These are phyloP conservation scores for Hedychridium roseum DNA, from an alignment of 2,888 invertebrate genomes.

Conservation along the genomic window DNA sequence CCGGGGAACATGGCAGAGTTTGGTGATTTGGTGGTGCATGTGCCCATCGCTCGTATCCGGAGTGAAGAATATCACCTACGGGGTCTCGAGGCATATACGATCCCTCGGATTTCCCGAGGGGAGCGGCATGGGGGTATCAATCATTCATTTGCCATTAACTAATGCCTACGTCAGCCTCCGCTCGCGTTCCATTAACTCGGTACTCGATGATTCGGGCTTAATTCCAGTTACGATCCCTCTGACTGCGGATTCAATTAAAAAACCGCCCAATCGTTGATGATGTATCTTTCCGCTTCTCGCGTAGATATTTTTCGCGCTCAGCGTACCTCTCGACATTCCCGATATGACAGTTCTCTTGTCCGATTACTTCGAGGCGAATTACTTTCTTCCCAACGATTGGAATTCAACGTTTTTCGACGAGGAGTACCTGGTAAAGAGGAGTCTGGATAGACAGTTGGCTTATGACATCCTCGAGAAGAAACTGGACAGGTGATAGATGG, in stretches of 20 bases:
- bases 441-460: slow-evolving; percentile 66
- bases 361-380: slow-evolving; percentile 79
- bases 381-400: slow-evolving; percentile 69
- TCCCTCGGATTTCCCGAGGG: slow-evolving; percentile 56
- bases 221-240: too few species aligned
- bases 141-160: slow-evolving; percentile 37
- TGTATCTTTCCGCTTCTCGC: too few species aligned
- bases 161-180: too few species aligned
- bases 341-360: slow-evolving; percentile 76
- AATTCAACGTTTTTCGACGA: slow-evolving; percentile 45
- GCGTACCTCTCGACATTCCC: slow-evolving; percentile 75
- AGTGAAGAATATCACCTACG: slow-evolving; percentile 52
- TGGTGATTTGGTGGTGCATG: slow-evolving; percentile 7
- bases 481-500: slow-evolving; percentile 66
- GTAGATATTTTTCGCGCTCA: slow-evolving; percentile 76
- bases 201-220: too few species aligned
- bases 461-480: slow-evolving; percentile 68
- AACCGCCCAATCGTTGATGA: too few species aligned
- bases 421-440: slow-evolving; percentile 50
- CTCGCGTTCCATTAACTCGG: too few species aligned
- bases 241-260: too few species aligned
- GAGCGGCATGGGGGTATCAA: slow-evolving; percentile 56
- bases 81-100: slow-evolving; percentile 51
- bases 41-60: slow-evolving; percentile 26
- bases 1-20: too few species aligned